These are phyloP conservation scores for Pangasius larnaudii DNA, from an alignment of 2,797 vertebrate genomes.

Conservation along the genomic window DNA sequence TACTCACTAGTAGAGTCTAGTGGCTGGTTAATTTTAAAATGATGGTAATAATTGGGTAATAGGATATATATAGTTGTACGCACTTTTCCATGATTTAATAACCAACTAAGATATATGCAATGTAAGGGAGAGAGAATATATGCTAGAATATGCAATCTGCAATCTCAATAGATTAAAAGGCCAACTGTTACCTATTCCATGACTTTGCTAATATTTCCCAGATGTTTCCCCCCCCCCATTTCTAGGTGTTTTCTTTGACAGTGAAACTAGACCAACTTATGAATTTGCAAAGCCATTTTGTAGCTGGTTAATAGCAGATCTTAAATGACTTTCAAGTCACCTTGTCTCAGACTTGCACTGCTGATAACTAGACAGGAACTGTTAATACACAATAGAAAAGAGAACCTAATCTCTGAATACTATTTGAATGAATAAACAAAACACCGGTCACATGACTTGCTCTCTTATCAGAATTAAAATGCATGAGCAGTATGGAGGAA, in stretches of 20 bases:
- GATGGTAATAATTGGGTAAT: neutral
- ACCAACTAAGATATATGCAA: neutral
- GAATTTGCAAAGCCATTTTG: neutral
- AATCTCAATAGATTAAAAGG: neutral
- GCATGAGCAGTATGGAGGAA: neutral
- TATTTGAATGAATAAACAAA: slow-evolving; percentile 19
- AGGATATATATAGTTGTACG: neutral
- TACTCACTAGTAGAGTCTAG: neutral
- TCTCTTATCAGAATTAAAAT: neutral
- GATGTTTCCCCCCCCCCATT: neutral
- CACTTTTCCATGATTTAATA: neutral
- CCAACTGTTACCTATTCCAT: neutral
- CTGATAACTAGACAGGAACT: slow-evolving; percentile 17
- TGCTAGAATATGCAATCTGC: neutral
- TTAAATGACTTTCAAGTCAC: neutral
- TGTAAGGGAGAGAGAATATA: neutral
- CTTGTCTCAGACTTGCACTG: neutral
- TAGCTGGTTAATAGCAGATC: neutral
- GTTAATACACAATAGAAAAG: neutral
- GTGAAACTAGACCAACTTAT: neutral
- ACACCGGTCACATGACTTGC: neutral
- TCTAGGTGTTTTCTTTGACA: neutral
- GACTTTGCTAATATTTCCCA: neutral
- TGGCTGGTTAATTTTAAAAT: neutral
- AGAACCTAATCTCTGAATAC: slow-evolving; percentile 1